Evolutionary conservation across 1,140 invertebrate species (phyloP).

Genomic region (Magallana ariakensis): DNA sequence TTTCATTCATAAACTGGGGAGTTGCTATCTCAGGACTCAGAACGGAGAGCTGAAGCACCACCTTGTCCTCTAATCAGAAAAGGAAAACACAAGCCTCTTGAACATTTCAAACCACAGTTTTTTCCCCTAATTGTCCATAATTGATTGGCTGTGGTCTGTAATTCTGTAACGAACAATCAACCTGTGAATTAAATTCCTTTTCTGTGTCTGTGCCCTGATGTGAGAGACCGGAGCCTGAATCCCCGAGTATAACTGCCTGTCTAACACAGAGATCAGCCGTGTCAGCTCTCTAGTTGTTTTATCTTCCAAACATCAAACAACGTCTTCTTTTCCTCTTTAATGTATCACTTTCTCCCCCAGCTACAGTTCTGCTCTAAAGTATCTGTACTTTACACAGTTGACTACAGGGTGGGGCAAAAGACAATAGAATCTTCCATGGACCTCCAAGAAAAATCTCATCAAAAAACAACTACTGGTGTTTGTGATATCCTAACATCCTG

Average conservation of each 20-base stretch:
- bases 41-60: too few relatives aligned
- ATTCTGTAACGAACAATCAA: background rate
- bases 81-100: too few relatives aligned
- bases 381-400: too few relatives aligned
- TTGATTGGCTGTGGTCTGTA: background rate
- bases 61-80: too few relatives aligned
- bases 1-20: too few relatives aligned
- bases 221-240: background rate
- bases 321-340: background rate
- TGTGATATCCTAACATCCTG: too few relatives aligned
- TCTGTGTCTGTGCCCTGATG: background rate
- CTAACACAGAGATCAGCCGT: background rate
- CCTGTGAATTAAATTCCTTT: background rate
- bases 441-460: too few relatives aligned
- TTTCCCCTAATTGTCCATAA: background rate
- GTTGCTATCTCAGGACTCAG: too few relatives aligned
- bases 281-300: background rate
- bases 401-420: too few relatives aligned
- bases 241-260: background rate
- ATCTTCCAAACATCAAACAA: conserved; percentile 19
- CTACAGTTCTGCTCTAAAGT: conserved; percentile 19
- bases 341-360: conserved; percentile 11
- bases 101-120: too few relatives aligned
- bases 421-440: too few relatives aligned
- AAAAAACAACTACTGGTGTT: too few relatives aligned